phyloP scores from a whole-genome alignment of 2,797 vertebrate genomes.

The Molossus molossus region DNA sequence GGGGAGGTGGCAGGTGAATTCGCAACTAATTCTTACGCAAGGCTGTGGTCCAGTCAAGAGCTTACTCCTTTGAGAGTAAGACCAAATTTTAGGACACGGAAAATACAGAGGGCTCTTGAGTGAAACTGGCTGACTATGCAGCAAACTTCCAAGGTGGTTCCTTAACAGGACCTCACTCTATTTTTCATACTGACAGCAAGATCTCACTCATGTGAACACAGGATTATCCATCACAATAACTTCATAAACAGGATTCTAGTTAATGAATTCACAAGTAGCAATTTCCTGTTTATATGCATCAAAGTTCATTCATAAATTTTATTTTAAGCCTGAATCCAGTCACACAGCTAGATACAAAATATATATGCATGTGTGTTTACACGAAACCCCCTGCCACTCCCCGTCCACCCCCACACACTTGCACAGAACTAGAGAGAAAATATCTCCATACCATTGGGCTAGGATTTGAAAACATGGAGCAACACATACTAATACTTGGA shows the following conservation, averaged over 20 bases:
- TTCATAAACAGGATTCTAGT: slow-evolving; percentile 72
- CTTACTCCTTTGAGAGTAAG: neutral
- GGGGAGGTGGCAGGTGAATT: neutral
- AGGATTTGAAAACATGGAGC: neutral
- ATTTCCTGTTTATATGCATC: slow-evolving; percentile 73
- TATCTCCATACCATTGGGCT: neutral
- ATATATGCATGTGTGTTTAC: slow-evolving; percentile 38
- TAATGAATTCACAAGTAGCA: slow-evolving; percentile 59
- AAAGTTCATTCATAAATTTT: slow-evolving; percentile 70
- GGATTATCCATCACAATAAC: slow-evolving; percentile 29
- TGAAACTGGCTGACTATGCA: neutral
- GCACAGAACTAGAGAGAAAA: neutral
- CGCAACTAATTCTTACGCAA: neutral
- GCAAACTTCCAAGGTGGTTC: neutral
- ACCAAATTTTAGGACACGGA: neutral
- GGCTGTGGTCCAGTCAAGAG: neutral
- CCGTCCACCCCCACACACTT: fast-evolving
- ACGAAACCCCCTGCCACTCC: neutral
- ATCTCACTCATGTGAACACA: slow-evolving; percentile 61
- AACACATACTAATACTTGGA: neutral
- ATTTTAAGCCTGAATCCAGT: slow-evolving; percentile 68
- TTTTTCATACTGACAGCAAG: slow-evolving; percentile 15
- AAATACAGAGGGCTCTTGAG: neutral
- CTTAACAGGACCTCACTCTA: neutral
- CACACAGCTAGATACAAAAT: slow-evolving; percentile 58